phyloP scores from a whole-genome alignment of 2,797 vertebrate genomes.

The Oreortyx pictus region DNA sequence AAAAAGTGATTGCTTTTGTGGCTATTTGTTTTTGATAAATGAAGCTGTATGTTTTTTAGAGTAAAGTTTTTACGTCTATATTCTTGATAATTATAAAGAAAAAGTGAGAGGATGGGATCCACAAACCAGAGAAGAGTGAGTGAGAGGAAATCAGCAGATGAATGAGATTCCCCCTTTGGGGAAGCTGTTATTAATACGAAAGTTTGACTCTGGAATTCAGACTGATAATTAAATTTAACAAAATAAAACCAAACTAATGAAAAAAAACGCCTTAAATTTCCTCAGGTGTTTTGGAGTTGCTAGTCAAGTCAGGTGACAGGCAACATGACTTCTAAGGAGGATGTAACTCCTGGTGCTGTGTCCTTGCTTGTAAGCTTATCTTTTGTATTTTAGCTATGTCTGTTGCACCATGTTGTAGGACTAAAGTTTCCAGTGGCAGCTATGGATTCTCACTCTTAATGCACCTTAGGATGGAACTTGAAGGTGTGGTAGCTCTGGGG shows the following conservation, averaged over 20 bases:
- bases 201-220: background rate
- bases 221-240: slow-evolving; percentile 5
- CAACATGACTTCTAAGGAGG: background rate
- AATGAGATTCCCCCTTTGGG: background rate
- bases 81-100: background rate
- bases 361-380: background rate
- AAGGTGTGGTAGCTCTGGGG: background rate
- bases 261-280: background rate
- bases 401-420: background rate
- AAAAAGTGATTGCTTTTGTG: background rate
- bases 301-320: background rate
- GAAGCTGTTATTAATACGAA: background rate
- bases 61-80: background rate
- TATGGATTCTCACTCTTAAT: accelerated
- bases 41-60: background rate
- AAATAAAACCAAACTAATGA: background rate
- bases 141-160: background rate
- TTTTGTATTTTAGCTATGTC: background rate
- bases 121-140: background rate
- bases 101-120: background rate
- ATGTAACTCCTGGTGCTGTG: background rate
- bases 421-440: background rate
- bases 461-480: background rate
- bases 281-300: background rate
- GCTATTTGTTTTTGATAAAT: background rate